Percentiles rank a stretch among this genome's conserved stretches.
phyloP scores from a whole-genome alignment of 2,888 invertebrate species.

The Vanessa cardui region DNA sequence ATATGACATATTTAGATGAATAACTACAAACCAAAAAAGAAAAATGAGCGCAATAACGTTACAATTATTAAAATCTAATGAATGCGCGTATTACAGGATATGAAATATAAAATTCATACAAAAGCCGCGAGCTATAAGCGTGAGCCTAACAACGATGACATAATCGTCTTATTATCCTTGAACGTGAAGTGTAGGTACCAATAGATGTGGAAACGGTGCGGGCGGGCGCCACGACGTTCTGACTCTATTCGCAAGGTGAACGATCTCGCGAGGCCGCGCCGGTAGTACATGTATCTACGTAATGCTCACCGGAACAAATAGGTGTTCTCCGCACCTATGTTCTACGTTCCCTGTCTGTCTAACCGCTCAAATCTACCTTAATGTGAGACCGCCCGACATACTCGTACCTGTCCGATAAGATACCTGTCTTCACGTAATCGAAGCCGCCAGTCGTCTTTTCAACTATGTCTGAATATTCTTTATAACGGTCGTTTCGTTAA shows the following conservation, averaged over 20 bases:
- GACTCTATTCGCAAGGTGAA: slow-evolving; percentile 73
- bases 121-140: slow-evolving; percentile 18
- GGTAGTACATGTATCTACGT: slow-evolving; percentile 36
- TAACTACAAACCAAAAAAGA: too few relatives aligned
- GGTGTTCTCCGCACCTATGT: slow-evolving; percentile 39
- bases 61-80: neutral
- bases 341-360: slow-evolving; percentile 34
- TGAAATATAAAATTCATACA: slow-evolving; percentile 4
- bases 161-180: slow-evolving; percentile 68
- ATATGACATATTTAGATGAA: too few relatives aligned
- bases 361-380: slow-evolving; percentile 31
- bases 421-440: slow-evolving; percentile 39
- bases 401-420: slow-evolving; percentile 39
- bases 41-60: neutral
- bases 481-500: slow-evolving; percentile 2
- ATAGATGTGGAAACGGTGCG: slow-evolving; percentile 55
- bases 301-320: slow-evolving; percentile 51
- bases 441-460: slow-evolving; percentile 3
- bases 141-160: slow-evolving; percentile 55
- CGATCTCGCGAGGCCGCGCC: slow-evolving; percentile 72
- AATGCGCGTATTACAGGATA: neutral
- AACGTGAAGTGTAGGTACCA: slow-evolving; percentile 61
- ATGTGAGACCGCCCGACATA: slow-evolving; percentile 40
- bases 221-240: slow-evolving; percentile 47
- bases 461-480: neutral